Conservation (phyloP, 2,888 invertebrate genomes). For the Heteropelma amictum region DNA sequence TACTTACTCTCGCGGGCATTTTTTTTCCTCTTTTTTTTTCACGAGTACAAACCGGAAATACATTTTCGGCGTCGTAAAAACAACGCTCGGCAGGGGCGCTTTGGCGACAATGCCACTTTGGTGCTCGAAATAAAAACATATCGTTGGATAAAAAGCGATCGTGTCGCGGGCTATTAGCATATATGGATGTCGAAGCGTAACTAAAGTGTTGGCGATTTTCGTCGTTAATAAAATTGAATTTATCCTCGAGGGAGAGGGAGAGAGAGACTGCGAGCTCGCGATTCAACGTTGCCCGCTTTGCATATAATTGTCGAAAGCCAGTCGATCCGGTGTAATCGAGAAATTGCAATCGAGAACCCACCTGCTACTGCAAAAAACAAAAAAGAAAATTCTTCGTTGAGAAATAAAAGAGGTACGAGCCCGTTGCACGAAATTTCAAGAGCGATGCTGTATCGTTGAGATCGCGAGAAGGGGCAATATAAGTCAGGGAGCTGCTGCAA, state of each 20-base stretch:
- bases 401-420: background rate
- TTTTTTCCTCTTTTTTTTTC: too few relatives aligned
- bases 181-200: too few relatives aligned
- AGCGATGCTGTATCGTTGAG: background rate
- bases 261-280: too few relatives aligned
- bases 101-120: background rate
- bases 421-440: conserved; percentile 20
- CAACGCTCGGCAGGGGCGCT: too few relatives aligned
- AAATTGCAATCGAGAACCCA: conserved; percentile 36
- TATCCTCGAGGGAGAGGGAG: too few relatives aligned
- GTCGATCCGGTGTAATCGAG: conserved; percentile 20
- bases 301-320: conserved; percentile 44
- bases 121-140: background rate
- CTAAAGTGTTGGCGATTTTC: too few relatives aligned
- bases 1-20: background rate
- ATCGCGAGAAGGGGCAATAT: conserved; percentile 4
- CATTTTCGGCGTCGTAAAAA: background rate
- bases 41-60: background rate
- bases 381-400: background rate
- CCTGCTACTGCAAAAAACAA: background rate
- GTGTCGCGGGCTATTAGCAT: too few relatives aligned
- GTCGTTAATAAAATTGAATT: background rate
- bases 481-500: conserved; percentile 15
- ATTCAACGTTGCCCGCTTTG: conserved; percentile 24
- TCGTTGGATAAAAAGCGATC: too few relatives aligned